phyloP scores from a whole-genome alignment of 2,113 vertebrate genomes.

The Prinia subflava region DNA sequence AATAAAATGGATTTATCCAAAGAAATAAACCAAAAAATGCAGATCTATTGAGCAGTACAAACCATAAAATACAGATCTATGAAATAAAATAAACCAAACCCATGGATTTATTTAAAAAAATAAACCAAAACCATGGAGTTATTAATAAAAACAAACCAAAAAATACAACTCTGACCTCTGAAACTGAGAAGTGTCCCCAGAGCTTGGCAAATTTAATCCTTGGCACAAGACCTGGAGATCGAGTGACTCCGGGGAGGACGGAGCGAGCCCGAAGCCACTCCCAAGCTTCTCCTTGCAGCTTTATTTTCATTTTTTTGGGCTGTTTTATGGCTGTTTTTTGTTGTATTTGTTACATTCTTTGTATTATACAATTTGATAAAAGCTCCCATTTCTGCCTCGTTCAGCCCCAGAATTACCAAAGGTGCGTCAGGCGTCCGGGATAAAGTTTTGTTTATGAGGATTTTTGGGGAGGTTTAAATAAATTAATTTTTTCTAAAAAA shows the following conservation, averaged over 20 bases:
- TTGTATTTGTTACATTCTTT: background rate
- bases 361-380: background rate
- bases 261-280: background rate
- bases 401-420: background rate
- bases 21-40: background rate
- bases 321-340: background rate
- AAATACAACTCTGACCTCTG: background rate
- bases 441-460: background rate
- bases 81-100: no score
- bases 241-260: background rate
- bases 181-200: background rate
- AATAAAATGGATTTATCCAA: background rate
- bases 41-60: background rate
- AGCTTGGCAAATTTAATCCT: background rate
- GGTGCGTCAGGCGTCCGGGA: background rate
- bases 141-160: background rate
- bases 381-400: background rate
- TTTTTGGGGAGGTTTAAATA: background rate
- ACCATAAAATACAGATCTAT: no score
- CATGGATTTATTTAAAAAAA: background rate
- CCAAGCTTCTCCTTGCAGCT: background rate
- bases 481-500: background rate
- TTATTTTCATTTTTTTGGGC: background rate
- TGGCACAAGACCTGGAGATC: background rate
- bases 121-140: background rate